Percentiles rank a stretch among this genome's conserved stretches.
phyloP scores from a whole-genome alignment of 1,140 invertebrate species.

The Drosophila ohnishii region DNA sequence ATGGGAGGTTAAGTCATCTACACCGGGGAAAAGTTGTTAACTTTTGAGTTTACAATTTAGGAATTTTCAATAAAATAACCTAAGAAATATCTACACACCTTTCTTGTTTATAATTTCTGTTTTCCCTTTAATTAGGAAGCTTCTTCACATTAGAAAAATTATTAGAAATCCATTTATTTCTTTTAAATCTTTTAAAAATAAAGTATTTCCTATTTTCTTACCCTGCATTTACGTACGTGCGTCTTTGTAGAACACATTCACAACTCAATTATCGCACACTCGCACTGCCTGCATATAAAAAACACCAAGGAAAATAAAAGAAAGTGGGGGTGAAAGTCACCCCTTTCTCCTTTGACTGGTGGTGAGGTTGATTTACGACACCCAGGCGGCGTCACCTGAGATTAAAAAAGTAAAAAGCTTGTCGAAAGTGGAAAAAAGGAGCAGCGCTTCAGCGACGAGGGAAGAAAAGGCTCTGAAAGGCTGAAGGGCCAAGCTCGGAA shows the following conservation, averaged over 20 bases:
- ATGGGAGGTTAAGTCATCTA: conserved; percentile 2
- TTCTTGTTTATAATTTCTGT: background rate
- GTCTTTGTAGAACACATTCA: conserved; percentile 60
- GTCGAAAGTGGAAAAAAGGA: conserved; percentile 66
- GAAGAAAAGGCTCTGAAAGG: conserved; percentile 11
- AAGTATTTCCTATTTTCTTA: background rate
- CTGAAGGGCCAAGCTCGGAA: conserved; percentile 29
- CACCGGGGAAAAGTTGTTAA: background rate
- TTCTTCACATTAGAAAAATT: background rate
- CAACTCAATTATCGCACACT: conserved; percentile 77
- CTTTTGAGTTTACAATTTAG: background rate
- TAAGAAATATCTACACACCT: background rate
- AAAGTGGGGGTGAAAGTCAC: conserved; percentile 27
- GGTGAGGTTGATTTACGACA: conserved; percentile 79
- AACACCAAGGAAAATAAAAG: background rate
- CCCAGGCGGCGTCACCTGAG: conserved; percentile 83
- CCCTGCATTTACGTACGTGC: conserved; percentile 6
- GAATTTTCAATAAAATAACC: background rate
- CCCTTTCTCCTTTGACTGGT: conserved; percentile 58
- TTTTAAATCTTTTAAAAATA: background rate
- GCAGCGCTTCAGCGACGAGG: conserved; percentile 35
- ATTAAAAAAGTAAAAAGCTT: conserved; percentile 82
- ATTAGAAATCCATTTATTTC: background rate
- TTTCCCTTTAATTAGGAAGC: too few species aligned
- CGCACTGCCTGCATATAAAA: conserved; percentile 8